Percentiles rank a stretch among this genome's conserved stretches.
These are phyloP conservation scores for Lagocephalus sceleratus DNA, from an alignment of 2,797 vertebrate species.

Conservation along the genomic window DNA sequence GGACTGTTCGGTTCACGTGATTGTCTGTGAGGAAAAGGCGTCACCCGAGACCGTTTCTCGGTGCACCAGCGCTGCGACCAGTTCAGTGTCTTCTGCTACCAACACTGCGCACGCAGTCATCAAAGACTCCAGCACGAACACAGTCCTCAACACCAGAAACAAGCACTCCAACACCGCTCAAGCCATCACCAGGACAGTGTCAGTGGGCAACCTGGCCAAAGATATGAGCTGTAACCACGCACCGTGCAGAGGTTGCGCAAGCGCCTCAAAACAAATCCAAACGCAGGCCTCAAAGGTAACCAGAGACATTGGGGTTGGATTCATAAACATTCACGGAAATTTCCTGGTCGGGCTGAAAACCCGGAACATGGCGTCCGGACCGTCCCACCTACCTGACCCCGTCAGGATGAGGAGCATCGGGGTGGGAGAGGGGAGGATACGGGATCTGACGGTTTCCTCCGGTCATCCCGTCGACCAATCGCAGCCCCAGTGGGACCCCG, in stretches of 20 bases:
- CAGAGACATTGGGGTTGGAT: conserved; percentile 85
- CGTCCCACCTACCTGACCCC: conserved; percentile 77
- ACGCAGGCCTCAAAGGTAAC: conserved; percentile 70
- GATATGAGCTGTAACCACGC: conserved; percentile 70
- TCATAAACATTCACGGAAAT: conserved; percentile 85
- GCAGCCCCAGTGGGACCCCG: conserved; percentile 63
- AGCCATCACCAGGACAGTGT: conserved; percentile 75
- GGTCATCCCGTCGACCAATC: conserved; percentile 28
- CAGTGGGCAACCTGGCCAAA: conserved; percentile 81
- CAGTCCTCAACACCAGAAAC: conserved; percentile 75
- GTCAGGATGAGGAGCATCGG: conserved; percentile 83
- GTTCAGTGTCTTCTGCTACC: conserved; percentile 79
- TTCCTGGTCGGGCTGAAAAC: conserved; percentile 90
- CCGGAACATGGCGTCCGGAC: conserved; percentile 91
- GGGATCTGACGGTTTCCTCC: conserved; percentile 45
- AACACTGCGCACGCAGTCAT: conserved; percentile 73
- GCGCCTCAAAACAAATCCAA: conserved; percentile 21
- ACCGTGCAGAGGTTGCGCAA: conserved; percentile 68
- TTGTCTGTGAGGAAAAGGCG: conserved; percentile 67
- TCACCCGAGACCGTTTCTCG: conserved; percentile 75
- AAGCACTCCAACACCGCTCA: conserved; percentile 86
- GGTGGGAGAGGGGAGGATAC: conserved; percentile 76
- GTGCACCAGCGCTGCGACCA: conserved; percentile 77
- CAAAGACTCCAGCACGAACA: conserved; percentile 82
- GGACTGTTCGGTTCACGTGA: conserved; percentile 78